Base-by-base conservation (phyloP, 2,888 invertebrate genomes). In the Erannis defoliaria region DNA sequence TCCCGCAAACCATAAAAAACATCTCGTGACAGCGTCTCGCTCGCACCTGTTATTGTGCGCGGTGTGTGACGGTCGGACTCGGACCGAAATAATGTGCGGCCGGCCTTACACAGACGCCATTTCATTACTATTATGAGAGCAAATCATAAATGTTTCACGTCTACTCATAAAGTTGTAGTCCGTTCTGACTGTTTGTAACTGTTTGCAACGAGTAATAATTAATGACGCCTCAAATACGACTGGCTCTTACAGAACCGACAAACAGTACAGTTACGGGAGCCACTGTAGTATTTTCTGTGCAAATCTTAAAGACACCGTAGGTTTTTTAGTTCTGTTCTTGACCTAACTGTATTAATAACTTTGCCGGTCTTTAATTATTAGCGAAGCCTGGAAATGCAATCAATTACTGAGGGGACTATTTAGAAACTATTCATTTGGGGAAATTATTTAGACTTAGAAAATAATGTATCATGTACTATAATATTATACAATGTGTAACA, bases 101-200 rank as follows among this genome's bases (percentile, higher is more conserved):
- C 9, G 6, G 9, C 10, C 19, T 19, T 38, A 23, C 8, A 23
- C 23, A 43, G n/a, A 8, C n/a, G 8, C 16, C 16, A 29, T 29
- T 29, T 45, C 29, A 29, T 40, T 55, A 54, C 40, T 62, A 62
- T 62, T 55, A 48, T 45, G 46, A 58, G 61, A 56, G 55, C 48
- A 62, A 61, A 62, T 62, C 62, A 68, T 57, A 55, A 58, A 56
- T 56, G 54, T 54, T 59, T 35, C 54, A 45, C 26, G 45, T 19
- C 35, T 12, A 43, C 43, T 51, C 38, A 23, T 50, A 55, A 55
- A 51, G 18, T 55, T 51, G 16, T 37, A 45, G 23, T 45, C 38
- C 45, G 8, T 26, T 26, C 26, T 26, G n/a, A 29, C 26, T 37
- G 57, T 29, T 51, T 50, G 57, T 46, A 54, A 48, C 46, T 54